Evolutionary conservation across 2,797 vertebrate genomes (phyloP).

Genomic region (Hipposideros larvatus): DNA sequence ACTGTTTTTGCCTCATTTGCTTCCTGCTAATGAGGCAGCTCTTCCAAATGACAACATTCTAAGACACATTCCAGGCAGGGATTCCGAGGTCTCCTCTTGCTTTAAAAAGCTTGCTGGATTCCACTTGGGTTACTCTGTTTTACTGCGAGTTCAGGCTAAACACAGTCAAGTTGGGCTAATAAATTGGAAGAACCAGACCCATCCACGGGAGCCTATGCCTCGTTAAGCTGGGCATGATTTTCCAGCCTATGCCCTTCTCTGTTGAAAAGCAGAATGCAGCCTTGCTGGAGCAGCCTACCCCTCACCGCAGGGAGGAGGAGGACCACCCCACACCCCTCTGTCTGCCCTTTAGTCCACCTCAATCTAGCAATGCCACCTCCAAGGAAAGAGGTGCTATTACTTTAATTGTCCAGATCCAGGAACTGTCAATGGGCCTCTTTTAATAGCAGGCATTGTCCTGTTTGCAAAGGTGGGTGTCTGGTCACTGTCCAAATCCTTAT

Average conservation of each 20-base stretch:
- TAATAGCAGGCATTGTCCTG: background rate
- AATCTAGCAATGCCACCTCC: background rate
- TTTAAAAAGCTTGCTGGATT: background rate
- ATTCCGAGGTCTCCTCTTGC: background rate
- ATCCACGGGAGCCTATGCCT: background rate
- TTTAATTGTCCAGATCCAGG: background rate
- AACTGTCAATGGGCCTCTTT: background rate
- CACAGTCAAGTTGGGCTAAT: background rate
- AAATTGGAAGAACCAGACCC: background rate
- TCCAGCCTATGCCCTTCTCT: background rate
- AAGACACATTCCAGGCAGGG: background rate
- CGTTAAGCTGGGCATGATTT: background rate
- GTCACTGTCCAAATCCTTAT: background rate
- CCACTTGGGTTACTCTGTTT: background rate
- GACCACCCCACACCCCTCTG: fast-evolving
- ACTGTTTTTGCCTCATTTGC: background rate
- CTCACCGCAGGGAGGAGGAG: background rate
- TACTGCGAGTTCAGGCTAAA: background rate
- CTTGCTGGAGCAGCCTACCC: background rate
- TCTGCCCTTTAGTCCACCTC: background rate
- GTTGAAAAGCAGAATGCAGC: background rate
- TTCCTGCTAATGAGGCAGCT: background rate
- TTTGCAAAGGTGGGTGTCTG: background rate
- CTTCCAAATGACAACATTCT: background rate
- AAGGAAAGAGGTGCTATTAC: background rate